phyloP scores from a whole-genome alignment of 2,888 invertebrate genomes.

The Dicranocentrus wangi region DNA sequence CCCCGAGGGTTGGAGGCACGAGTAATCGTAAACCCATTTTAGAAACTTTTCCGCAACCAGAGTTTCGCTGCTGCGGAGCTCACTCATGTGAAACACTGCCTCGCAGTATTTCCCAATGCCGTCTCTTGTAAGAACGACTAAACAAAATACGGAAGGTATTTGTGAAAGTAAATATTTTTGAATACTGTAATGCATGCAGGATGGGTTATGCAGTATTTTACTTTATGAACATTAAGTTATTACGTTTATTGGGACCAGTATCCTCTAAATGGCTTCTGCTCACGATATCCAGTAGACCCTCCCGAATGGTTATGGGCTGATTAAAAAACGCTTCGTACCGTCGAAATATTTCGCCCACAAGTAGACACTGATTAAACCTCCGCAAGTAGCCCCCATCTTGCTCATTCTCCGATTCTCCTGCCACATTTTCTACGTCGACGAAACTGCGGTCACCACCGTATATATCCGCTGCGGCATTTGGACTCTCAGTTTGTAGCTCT shows the following conservation, averaged over 20 bases:
- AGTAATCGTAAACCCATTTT: constrained; percentile 37
- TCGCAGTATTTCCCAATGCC: constrained; percentile 43
- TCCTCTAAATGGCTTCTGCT: background rate
- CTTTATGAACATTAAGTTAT: no score
- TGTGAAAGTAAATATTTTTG: background rate
- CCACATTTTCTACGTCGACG: background rate
- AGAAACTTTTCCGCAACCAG: constrained; percentile 20
- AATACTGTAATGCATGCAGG: no score
- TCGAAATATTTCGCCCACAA: constrained; percentile 25
- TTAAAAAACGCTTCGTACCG: constrained; percentile 38
- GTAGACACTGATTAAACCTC: constrained; percentile 16
- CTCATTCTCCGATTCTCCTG: constrained; percentile 1
- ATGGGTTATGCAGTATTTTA: no score
- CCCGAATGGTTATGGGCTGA: constrained; percentile 11
- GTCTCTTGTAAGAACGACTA: constrained; percentile 10
- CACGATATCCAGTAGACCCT: background rate
- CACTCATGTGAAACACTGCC: background rate
- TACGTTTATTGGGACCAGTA: constrained; percentile 24
- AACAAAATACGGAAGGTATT: background rate
- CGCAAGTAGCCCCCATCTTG: no score
- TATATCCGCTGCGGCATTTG: no score
- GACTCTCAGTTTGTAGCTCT: background rate
- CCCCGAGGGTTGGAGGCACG: constrained; percentile 6
- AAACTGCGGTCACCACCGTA: no score
- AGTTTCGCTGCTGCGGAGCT: background rate